Base-by-base conservation (phyloP, 2,888 invertebrate genomes). In the Yponomeuta malinellus region DNA sequence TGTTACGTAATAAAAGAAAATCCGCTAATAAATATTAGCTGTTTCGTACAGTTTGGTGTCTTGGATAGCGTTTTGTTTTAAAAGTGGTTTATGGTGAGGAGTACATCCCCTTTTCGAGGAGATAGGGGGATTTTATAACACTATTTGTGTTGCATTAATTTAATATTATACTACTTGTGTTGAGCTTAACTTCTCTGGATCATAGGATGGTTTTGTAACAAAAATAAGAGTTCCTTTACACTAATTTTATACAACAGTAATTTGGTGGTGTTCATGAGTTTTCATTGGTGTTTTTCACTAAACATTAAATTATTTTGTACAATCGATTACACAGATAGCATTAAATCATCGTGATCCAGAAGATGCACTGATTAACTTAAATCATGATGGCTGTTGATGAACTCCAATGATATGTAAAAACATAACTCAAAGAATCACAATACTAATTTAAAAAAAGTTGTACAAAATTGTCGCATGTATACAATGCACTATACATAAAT, bases 401-500 rank as follows among this genome's bases (percentile, higher is more conserved):
- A 59, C 4, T 59, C 12, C 12, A 59, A 59, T 59, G 52, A 59
- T 59, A 15, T 59, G 52, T 59, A 59, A 59, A 52, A 59, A 59
- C 52, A 59, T 12, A 59, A 59, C 52, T 59, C 12, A 12, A 59
- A 5, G 5, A 59, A 59, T 15, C 15, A 59, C 52, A 15, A 59
- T 59, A 59, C 52, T 59, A 59, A 59, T 59, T 15, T 59, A 59
- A 59, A 59, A 52, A 48, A 66, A 10, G 29, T 12, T 66, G 48
- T 65, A 48, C 66, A 66, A 59, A n/a, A 71, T 66, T 10, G 65
- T 29, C 65, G 65, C 31, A 33, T 31, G 43, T 59, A 59, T 59
- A 59, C 12, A 59, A 59, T 59, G 5, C 12, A 59, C 52, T 59
- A 59, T 59, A 59, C 65, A 33, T 65, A 65, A 65, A 65, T 65